A percentile compares a stretch with the other conserved stretches of the same genome.
These are phyloP conservation scores for Neomorphus geoffroyi DNA, from an alignment of 2,797 vertebrate genomes.

Conservation along the genomic window DNA sequence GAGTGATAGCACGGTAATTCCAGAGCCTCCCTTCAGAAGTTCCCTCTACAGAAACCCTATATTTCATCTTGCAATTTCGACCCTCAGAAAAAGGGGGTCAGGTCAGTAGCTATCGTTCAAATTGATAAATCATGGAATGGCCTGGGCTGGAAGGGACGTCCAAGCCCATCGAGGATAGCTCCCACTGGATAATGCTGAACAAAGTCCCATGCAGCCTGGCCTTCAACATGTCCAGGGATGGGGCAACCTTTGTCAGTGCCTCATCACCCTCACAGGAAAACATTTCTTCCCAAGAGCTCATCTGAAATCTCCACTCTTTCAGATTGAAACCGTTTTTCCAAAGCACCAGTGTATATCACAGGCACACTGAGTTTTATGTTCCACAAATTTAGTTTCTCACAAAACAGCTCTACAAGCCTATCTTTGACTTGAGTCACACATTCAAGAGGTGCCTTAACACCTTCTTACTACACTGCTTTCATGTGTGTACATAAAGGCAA, in stretches of 20 bases:
- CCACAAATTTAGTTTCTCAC: rapidly evolving
- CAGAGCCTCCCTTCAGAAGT: neutral
- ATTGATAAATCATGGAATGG: no score
- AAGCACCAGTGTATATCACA: rapidly evolving
- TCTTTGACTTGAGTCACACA: neutral
- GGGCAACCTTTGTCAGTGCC: no score
- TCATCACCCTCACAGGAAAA: no score
- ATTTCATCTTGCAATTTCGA: neutral
- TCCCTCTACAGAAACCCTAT: neutral
- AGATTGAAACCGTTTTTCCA: no score
- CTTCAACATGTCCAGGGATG: no score
- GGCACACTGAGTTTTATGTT: neutral
- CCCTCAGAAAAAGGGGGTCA: neutral
- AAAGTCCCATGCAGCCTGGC: no score
- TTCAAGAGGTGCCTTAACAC: neutral
- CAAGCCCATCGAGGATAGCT: no score
- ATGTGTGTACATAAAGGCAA: neutral
- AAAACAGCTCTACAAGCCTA: neutral
- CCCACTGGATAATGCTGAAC: no score
- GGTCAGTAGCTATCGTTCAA: rapidly evolving
- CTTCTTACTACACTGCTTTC: neutral
- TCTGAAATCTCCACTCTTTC: no score
- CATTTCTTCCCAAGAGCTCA: no score
- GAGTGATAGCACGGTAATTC: rapidly evolving
- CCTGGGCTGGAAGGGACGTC: no score